phyloP scores from a whole-genome alignment of 2,797 vertebrate genomes.

The Paratrypauchen microcephalus region DNA sequence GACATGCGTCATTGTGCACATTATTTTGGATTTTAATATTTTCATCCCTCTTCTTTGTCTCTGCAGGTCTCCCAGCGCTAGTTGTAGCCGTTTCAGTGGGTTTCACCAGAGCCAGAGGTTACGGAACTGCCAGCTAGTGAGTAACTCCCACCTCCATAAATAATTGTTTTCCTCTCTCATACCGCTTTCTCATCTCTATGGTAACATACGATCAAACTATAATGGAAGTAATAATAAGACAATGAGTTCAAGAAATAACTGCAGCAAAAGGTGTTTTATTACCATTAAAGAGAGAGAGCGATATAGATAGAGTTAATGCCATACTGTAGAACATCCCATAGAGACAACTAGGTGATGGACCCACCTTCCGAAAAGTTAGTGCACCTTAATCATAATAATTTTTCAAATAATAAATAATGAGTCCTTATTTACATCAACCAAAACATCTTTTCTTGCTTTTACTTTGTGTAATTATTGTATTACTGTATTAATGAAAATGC shows the following conservation, averaged over 20 bases:
- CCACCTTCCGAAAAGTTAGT: too few species aligned
- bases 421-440: too few species aligned
- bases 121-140: constrained; percentile 96
- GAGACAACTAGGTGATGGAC: too few species aligned
- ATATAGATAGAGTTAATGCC: too few species aligned
- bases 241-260: not conserved
- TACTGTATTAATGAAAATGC: not conserved
- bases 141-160: constrained; percentile 56
- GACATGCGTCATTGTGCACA: constrained; percentile 8
- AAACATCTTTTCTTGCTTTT: too few species aligned
- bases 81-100: constrained; percentile 97
- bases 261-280: too few species aligned
- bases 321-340: too few species aligned
- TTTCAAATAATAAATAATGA: too few species aligned
- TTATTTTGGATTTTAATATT: constrained; percentile 41
- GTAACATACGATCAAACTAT: not conserved
- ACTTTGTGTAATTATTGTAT: too few species aligned
- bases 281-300: too few species aligned
- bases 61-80: constrained; percentile 91
- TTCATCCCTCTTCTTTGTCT: constrained; percentile 9
- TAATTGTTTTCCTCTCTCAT: not conserved
- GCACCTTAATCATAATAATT: too few species aligned
- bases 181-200: not conserved
- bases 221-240: not conserved
- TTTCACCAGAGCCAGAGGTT: constrained; percentile 97